Conservation (phyloP, 2,888 invertebrate genomes). For the Drosophila anceps region DNA sequence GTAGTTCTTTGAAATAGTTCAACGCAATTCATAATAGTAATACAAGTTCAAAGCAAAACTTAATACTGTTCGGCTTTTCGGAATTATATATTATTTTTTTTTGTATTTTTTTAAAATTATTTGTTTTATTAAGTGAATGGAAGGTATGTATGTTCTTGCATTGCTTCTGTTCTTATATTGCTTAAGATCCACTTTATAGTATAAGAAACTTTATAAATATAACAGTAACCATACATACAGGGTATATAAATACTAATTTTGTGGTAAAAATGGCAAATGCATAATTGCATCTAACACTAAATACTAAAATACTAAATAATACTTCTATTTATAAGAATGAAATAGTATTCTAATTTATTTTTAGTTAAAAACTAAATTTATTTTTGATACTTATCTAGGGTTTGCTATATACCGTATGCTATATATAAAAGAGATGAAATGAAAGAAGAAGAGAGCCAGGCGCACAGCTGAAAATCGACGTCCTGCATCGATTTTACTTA, state of each 20-base stretch:
- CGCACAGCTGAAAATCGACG: slow-evolving; percentile 54
- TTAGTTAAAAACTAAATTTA: slow-evolving; percentile 1
- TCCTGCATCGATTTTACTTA: slow-evolving; percentile 24
- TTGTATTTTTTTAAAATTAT: too few species aligned
- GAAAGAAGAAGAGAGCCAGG: background rate
- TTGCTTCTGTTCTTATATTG: background rate
- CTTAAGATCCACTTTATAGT: too few species aligned
- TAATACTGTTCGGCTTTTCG: background rate
- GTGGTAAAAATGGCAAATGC: background rate
- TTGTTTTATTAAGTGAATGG: too few species aligned
- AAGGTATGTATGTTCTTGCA: too few species aligned
- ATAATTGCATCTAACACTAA: background rate
- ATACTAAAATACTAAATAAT: background rate
- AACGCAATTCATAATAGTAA: background rate
- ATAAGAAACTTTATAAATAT: too few species aligned
- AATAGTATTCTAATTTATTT: background rate
- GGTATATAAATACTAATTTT: background rate
- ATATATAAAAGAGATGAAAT: background rate
- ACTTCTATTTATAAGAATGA: background rate
- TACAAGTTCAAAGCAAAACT: background rate
- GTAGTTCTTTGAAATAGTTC: background rate
- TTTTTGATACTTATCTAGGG: background rate
- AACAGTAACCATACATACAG: background rate
- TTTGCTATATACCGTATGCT: too few species aligned
- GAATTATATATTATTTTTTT: background rate